Base-by-base conservation (phyloP, 2,113 vertebrate genomes). In the Pipra filicauda region DNA sequence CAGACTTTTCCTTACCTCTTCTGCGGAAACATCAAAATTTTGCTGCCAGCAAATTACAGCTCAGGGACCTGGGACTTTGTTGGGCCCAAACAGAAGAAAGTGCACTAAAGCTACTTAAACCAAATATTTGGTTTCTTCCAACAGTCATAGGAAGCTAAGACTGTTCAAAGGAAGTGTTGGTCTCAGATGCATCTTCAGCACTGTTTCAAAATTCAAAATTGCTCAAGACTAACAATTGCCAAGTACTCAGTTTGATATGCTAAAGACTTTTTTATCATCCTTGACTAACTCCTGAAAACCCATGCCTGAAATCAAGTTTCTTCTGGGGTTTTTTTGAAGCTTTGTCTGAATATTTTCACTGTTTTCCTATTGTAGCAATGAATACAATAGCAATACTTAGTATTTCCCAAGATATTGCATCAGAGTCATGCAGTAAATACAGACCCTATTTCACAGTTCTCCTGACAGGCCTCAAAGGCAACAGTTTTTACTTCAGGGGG, bases 11-110 rank as follows among this genome's bases (percentile, higher is more conserved):
- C 46, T 85, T 58, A 44, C 13, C 11, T 69, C 44, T 85, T 92
- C 81, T 93, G 87, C 95, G 28, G 44, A 85, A 75, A 85, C 80
- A 93, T 95, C 80, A 95, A 95, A 86, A 80, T 85, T 74, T 89
- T 94, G 70, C 93, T 95, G 84, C 89, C 70, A 91, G 95, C 80
- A 92, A 92, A 87, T 75, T 89, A 79, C 66, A 94, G 70, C 80
- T 84, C 5, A 2, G 92, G 83, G 90, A 96, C 28, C 44, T 72
- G 80, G 61, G 69, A 81, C 62, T 93, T 69, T 15, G 3, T 73
- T 54, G 87, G 65, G 70, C 57, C 66, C 65, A 81, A 66, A 74
- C 44, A 57, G 81, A 89, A 89, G 37, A 92, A 71, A 48, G 8
- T 24, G 20, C 22, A 49, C 57, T 87, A 69, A 81, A 94, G 46